Percentiles rank a stretch among this genome's conserved stretches.
phyloP scores from a whole-genome alignment of 2,888 invertebrate species.

The Neocrepidodera transversa region DNA sequence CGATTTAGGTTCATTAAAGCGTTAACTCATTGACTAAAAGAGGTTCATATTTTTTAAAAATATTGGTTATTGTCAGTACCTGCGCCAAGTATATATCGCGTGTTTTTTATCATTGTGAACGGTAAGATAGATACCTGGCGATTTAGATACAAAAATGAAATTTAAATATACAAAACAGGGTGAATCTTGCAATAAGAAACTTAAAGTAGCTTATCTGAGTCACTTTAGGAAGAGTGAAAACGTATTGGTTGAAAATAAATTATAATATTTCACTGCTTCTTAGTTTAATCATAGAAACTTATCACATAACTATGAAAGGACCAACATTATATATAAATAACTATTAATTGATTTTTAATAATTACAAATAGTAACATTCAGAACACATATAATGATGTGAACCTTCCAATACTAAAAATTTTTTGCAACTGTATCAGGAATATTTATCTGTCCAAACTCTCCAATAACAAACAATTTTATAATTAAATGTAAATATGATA shows the following conservation, averaged over 20 bases:
- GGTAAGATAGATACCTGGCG: conserved; percentile 8
- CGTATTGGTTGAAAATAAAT: too few species aligned
- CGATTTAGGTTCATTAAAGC: too few species aligned
- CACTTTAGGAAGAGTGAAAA: not conserved
- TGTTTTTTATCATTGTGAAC: conserved; percentile 20
- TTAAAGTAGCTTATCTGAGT: not conserved
- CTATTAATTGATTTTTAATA: too few species aligned
- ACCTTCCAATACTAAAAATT: not conserved
- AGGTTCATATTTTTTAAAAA: not conserved
- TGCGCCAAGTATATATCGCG: conserved; percentile 16
- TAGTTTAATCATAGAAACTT: too few species aligned
- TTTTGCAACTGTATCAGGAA: too few species aligned
- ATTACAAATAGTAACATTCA: not conserved
- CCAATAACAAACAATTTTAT: too few species aligned
- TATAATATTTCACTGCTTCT: too few species aligned
- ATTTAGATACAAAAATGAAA: conserved; percentile 14
- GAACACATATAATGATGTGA: not conserved
- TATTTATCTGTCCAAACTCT: too few species aligned
- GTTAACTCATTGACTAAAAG: not conserved
- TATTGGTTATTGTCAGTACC: conserved; percentile 3
- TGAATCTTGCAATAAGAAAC: conserved; percentile 14
- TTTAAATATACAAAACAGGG: conserved; percentile 7
- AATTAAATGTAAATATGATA: too few species aligned
- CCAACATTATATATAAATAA: not conserved
- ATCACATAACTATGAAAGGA: not conserved